phyloP scores from a whole-genome alignment of 2,113 vertebrate genomes.

The Amia ocellicauda region DNA sequence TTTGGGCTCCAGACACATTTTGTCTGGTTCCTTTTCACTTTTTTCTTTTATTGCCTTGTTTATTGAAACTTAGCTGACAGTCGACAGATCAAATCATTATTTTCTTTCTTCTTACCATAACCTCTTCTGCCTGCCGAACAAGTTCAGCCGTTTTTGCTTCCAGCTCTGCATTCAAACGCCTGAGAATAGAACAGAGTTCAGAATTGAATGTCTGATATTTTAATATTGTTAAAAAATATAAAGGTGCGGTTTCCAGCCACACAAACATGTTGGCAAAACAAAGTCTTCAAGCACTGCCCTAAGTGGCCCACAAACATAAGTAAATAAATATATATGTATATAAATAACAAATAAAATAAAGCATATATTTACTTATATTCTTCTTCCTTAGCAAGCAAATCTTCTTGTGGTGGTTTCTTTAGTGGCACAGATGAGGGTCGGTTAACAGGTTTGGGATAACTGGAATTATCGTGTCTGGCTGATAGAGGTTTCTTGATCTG shows the following conservation, averaged over 20 bases:
- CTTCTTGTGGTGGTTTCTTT: conserved; percentile 38
- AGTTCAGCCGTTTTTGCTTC: conserved; percentile 86
- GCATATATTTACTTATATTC: conserved; percentile 85
- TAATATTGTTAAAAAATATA: too few relatives aligned
- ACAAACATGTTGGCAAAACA: too few relatives aligned
- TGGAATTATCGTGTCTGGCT: conserved; percentile 27
- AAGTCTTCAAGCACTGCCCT: too few relatives aligned
- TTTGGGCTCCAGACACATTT: too few relatives aligned
- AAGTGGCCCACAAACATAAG: too few relatives aligned
- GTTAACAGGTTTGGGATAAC: conserved; percentile 12
- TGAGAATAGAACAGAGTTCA: conserved; percentile 48
- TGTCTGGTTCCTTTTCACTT: too few relatives aligned
- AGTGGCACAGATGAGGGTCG: conserved; percentile 37
- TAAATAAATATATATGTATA: not conserved
- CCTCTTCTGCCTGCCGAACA: conserved; percentile 79
- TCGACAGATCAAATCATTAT: not conserved
- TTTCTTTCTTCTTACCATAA: conserved; percentile 71
- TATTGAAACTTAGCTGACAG: not conserved
- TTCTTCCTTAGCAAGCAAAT: conserved; percentile 72
- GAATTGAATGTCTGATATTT: not conserved
- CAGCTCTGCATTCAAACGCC: conserved; percentile 85
- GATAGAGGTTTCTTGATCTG: conserved; percentile 44
- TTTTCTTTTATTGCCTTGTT: not conserved
- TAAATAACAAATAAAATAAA: too few relatives aligned
- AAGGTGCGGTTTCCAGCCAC: too few relatives aligned